These are phyloP conservation scores for Tenualosa thibaudeaui DNA, from an alignment of 2,797 vertebrate species.

Conservation along the genomic window DNA sequence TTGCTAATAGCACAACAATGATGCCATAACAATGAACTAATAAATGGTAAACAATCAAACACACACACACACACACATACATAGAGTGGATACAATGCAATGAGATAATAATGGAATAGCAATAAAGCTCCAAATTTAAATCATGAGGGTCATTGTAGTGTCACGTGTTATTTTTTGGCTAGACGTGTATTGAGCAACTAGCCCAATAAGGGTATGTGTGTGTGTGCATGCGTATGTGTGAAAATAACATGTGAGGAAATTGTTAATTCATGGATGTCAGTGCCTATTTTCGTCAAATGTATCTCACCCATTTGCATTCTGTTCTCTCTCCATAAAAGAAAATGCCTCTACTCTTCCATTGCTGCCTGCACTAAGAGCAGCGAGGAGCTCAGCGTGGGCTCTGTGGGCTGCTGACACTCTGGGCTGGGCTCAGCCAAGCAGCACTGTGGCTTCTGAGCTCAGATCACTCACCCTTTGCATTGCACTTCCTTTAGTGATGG, in stretches of 20 bases:
- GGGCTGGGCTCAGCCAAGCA: neutral
- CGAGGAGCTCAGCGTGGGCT: neutral
- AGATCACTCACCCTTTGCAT: neutral
- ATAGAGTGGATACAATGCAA: neutral
- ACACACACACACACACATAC: neutral
- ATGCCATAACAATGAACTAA: neutral
- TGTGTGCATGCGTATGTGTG: neutral
- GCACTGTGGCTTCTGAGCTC: neutral
- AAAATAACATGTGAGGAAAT: neutral
- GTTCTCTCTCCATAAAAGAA: neutral
- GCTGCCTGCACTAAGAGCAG: neutral
- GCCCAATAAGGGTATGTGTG: neutral
- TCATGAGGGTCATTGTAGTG: neutral
- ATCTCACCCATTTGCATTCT: neutral
- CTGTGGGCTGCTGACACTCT: neutral
- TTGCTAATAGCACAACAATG: neutral
- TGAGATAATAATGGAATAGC: neutral
- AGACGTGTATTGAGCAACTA: neutral
- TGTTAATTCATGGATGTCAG: neutral
- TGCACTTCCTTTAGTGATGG: neutral
- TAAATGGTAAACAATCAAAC: neutral
- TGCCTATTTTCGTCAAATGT: neutral
- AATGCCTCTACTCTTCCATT: neutral
- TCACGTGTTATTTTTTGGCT: neutral
- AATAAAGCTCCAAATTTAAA: neutral